Base-by-base conservation (phyloP, 2,113 vertebrate genomes). In the Promerops cafer region DNA sequence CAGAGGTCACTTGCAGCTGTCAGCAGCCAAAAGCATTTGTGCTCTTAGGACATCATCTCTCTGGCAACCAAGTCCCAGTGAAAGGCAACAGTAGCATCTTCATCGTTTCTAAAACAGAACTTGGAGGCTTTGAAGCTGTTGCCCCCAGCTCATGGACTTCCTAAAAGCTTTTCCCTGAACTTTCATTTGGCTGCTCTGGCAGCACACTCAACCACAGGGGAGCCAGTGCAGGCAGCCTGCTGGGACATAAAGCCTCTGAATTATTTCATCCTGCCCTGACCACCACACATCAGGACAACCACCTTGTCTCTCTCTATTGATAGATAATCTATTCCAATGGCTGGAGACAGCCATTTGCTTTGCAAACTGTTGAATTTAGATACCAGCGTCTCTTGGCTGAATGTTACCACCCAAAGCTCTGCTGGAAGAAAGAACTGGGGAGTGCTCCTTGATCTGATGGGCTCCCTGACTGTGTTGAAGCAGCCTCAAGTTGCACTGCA, bases 391-490 rank as follows among this genome's bases (percentile, higher is more conserved):
- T 57, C 68, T 74, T 77, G 54, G 45, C 40, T 72, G n/a, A 83
- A 47, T 5, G 8, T 28, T 31, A 61, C 71, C 50, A 72, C 17
- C 16, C 37, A 37, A 66, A 69, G 10, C 30, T 66, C 70, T 42
- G 44, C 33, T 66, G 60, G 33, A 66, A 50, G 57, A 47, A 56
- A 76, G 71, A 72, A 61, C 19, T 69, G 56, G 5, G 5, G 66
- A 77, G n/a, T 5, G 9, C 45, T 77, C 50, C 75, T 60, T 37
- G 18, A 49, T 20, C 33, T 50, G 11, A 15, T 52, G 50, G 71
- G 54, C 17, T 75, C 45, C 52, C 10, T 17, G 9, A 2, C 33
- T 50, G 31, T 1, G 0, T 3, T 27, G 45, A 74, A 77, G 45
- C 57, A 83, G 20, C 49, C 40, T 65, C 5, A 7, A 45, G 37